Evolutionary conservation across 2,113 vertebrate genomes (phyloP), one percentile per base, ranked within the genome.

Genomic region (Atractosteus spatula): DNA sequence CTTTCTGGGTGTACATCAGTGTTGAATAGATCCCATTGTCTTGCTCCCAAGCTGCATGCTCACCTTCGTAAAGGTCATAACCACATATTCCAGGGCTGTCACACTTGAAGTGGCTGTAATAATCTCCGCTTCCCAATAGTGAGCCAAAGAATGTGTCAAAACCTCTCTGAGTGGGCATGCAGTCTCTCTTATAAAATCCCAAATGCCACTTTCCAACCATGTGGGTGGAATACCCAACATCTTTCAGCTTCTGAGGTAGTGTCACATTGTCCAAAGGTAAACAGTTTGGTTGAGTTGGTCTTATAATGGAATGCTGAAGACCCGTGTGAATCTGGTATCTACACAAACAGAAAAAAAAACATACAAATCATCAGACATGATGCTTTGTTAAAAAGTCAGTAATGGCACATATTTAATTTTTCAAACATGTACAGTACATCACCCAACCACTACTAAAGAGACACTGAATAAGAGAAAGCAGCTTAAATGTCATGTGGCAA

Each of bases 171-270:
- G 96, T 99, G 74, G 97, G 97, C 89, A 99, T 91, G 80, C 96
- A 98, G 74, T 94, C 93, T n/a, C 93, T 92, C 76, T 94, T 94
- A 80, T 98, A 99, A 81, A 99, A 98, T 0, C 97, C 97, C 78
- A 99, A 83, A 81, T 98, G 97, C 97, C 97, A 99, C 84, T 98
- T 99, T 73, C 97, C 97, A 78, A 99, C 95, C 97, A 98, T 98
- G 77, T 99, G 95, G 0, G 97, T 98, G 56, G 96, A 89, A 76
- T 99, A 99, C 44, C 97, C 97, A 0, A 88, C 94, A 64, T 95
- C 91, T 83, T 92, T 96, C 47, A 99, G 93, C 83, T 98, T 98
- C 87, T 96, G 95, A 81, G 97, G 96, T 83, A 98, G 90, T 0
- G 95, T 98, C 76, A 93, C 75, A 0, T 97, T 96, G 80, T 98